A percentile compares a stretch with the other conserved stretches of the same genome.
Conservation (phyloP, 2,888 invertebrate species). For the Phaedon cochleariae region DNA sequence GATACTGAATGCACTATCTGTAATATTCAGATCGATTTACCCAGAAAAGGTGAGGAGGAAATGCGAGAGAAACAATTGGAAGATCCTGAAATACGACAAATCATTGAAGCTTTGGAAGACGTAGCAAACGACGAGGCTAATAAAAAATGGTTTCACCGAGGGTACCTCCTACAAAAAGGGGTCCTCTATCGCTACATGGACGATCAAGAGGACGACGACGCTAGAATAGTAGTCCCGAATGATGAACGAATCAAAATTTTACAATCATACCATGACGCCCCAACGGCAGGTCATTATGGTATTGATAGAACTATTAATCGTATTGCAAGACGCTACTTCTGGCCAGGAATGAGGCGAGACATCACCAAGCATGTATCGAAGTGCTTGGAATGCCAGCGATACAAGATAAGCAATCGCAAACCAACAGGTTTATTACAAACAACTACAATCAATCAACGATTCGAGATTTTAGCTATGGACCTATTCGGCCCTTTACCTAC, state of each 20-base stretch:
- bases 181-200: slow-evolving; percentile 7
- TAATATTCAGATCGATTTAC: slow-evolving; percentile 10
- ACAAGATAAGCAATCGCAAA: slow-evolving; percentile 23
- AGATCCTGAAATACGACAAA: slow-evolving; percentile 9
- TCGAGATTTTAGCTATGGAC: slow-evolving; percentile 46
- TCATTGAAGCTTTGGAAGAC: slow-evolving; percentile 10
- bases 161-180: slow-evolving; percentile 3
- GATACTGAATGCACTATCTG: slow-evolving; percentile 4
- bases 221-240: slow-evolving; percentile 5
- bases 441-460: slow-evolving; percentile 38
- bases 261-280: slow-evolving; percentile 9
- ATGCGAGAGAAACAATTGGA: slow-evolving; percentile 1
- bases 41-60: not conserved
- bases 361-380: slow-evolving; percentile 19
- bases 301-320: slow-evolving; percentile 25
- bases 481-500: slow-evolving; percentile 47
- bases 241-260: not conserved
- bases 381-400: slow-evolving; percentile 21
- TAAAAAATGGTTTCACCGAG: slow-evolving; percentile 7
- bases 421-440: slow-evolving; percentile 34
- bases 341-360: slow-evolving; percentile 34
- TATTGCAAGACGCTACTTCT: slow-evolving; percentile 35
- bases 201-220: slow-evolving; percentile 13
- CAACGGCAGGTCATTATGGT: slow-evolving; percentile 44
- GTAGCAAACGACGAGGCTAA: not conserved